These are phyloP conservation scores for Ariopsis seemanni DNA, from an alignment of 2,113 vertebrate genomes.

Conservation along the genomic window DNA sequence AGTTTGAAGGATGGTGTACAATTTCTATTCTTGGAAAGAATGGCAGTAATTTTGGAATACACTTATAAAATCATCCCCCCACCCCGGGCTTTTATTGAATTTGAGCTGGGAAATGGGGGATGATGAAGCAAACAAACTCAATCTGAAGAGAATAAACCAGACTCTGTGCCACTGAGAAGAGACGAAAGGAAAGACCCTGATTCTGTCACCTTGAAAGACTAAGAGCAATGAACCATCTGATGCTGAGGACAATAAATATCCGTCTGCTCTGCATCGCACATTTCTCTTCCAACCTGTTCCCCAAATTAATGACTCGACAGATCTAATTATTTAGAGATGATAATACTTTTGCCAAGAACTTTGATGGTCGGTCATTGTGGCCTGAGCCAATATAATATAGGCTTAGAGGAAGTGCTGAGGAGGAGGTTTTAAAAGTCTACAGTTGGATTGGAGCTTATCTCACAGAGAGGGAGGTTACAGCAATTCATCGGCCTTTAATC, in stretches of 20 bases:
- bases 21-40: background rate
- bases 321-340: conserved; percentile 50
- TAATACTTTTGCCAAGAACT: conserved; percentile 53
- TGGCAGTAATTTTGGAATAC: background rate
- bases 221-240: conserved; percentile 22
- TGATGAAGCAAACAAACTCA: background rate
- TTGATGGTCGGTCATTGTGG: conserved; percentile 49
- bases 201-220: conserved; percentile 1
- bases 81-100: background rate
- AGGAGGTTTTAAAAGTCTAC: conserved; percentile 43
- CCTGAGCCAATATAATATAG: conserved; percentile 43
- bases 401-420: conserved; percentile 49
- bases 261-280: conserved; percentile 38
- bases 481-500: conserved; percentile 32
- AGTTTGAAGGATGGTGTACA: background rate
- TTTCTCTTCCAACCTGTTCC: conserved; percentile 50
- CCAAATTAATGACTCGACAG: conserved; percentile 48
- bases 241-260: conserved; percentile 37
- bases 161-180: background rate
- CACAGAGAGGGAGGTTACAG: conserved; percentile 2
- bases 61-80: background rate
- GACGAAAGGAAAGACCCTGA: background rate
- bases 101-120: too few species aligned
- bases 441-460: conserved; percentile 33
- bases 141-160: background rate